Base-by-base conservation (phyloP, 2,797 vertebrate species). In the Enteromius paludinosus region DNA sequence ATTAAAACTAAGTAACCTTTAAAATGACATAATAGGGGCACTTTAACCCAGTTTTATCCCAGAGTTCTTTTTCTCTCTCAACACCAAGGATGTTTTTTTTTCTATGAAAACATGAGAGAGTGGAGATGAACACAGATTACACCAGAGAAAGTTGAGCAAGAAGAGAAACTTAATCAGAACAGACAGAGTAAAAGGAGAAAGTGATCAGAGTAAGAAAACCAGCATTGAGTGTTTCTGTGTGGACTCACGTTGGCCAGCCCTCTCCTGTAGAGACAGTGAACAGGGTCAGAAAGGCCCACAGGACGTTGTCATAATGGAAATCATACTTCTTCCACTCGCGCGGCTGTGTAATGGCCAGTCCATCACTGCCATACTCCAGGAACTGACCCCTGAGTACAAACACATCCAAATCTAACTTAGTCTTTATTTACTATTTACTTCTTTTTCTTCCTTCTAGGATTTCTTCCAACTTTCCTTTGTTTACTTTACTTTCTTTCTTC, bases 191-290 rank as follows among this genome's bases (percentile, higher is more conserved):
- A 73, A 73, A 8, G 18, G 0, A 17, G 49, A 56, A 35, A 56
- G 30, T n/a, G 47, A 54, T 35, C 20, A n/a, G 47, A 54, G 11
- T 54, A 54, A 33, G 18, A 73, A 33, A 14, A n/a, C 0, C 15
- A 47, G 7, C 54, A 64, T n/a, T 64, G 28, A 25, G 11, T 18
- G 49, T 68, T 0, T 68, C 15, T 23, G 59, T 5, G 79, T 59
- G 49, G 9, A 97, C 98, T 97, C 91, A 99, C 98, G 95, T 90
- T 20, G 98, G 98, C 98, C 98, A 99, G 20, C 98, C 98, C 87
- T 99, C 98, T n/a, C 98, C 98, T 0, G 98, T 99, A 85, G 98
- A 99, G 83, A 99, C 98, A 0, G 97, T 99, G 93, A 99, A 99
- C 33, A 99, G 95, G 0, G 98, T 99, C 47, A 99, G 93, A 89